A percentile compares a stretch with the other conserved stretches of the same genome.
These are phyloP conservation scores for Clitarchus hookeri DNA, from an alignment of 2,888 invertebrate genomes.

Conservation along the genomic window DNA sequence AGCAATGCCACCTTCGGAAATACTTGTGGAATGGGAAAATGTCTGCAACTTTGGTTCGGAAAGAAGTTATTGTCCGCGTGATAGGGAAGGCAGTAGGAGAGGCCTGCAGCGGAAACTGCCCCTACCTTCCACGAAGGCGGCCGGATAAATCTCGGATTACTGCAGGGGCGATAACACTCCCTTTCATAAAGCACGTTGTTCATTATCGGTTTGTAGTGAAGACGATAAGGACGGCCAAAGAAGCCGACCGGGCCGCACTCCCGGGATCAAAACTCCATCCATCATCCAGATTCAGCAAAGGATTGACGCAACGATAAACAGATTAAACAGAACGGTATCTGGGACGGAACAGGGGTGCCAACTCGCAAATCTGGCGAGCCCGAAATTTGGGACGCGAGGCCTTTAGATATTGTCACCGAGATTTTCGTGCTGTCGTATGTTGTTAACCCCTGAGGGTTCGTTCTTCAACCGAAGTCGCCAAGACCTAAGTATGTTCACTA, in stretches of 20 bases:
- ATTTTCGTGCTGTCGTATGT: neutral
- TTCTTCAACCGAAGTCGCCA: too few relatives aligned
- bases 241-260: neutral
- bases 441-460: too few relatives aligned
- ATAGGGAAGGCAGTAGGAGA: neutral
- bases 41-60: too few relatives aligned
- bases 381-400: neutral
- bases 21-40: too few relatives aligned
- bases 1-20: too few relatives aligned
- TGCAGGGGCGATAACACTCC: neutral
- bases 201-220: neutral
- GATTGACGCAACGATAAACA: slow-evolving; percentile 36
- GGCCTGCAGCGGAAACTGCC: neutral
- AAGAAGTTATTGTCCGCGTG: neutral
- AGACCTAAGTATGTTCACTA: too few relatives aligned
- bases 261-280: slow-evolving; percentile 35
- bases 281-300: slow-evolving; percentile 36
- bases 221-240: neutral
- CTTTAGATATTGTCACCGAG: neutral
- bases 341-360: neutral
- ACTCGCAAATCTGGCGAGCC: neutral
- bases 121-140: neutral
- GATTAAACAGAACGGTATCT: slow-evolving; percentile 28
- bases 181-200: neutral
- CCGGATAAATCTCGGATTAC: neutral